Base-by-base conservation (phyloP, 2,797 vertebrate species). In the Lutjanus campechanus region DNA sequence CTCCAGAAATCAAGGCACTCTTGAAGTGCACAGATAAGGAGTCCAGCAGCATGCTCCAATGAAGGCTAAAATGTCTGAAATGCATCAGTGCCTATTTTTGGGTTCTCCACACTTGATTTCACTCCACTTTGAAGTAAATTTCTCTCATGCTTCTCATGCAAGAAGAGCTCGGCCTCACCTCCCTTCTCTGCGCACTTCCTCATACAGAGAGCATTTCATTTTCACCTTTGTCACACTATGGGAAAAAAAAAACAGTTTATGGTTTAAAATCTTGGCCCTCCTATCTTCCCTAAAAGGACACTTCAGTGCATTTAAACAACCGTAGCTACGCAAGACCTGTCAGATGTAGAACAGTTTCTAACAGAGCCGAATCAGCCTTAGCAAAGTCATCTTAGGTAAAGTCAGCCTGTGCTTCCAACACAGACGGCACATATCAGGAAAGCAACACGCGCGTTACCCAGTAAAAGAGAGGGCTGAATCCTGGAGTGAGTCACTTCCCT, bases 101-200 rank as follows among this genome's bases (percentile, higher is more conserved):
- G 74, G 29, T 77, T 76, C 68, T 85, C 59, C 83, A 83, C 85
- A 90, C 79, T 89, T 81, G 46, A 84, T 84, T 91, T 83, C 47
- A 65, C 73, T 85, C 62, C 46, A 59, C 77, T 80, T 83, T 84
- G 72, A 89, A 89, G 77, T 75, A 47, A 67, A 86, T 77, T 77
- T 77, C 53, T 64, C 72, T 84, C 64, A 8, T 46, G 73, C 51
- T 65, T 75, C 40, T 69, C 59, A 85, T 46, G 46, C 43, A 17
- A 70, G 49, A 83, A 36, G 44, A 63, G 73, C 70, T 61, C 8
- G 15, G 25, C 44, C 59, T 77, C 19, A 66, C 54, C 73, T 72
- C n/a, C 2, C 46, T 17, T 20, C 19, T 41, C 76, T 77, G 46
- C 6, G 15, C 58, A 73, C 67, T 62, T 49, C 65, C 67, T 69